Conservation (phyloP, 2,113 vertebrate genomes). For the Bos taurus region DNA sequence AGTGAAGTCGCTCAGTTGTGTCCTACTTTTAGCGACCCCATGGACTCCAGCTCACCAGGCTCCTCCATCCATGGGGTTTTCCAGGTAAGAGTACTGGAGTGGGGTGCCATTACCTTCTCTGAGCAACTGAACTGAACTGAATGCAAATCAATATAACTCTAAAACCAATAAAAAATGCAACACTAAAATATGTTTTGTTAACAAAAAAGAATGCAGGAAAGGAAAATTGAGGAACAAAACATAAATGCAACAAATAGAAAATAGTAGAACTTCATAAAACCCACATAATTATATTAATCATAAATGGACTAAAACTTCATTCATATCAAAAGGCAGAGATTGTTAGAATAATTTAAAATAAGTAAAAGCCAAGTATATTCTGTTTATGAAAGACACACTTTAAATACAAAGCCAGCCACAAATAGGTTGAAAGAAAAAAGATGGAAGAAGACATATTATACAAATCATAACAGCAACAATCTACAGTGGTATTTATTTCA, state of each 20-base stretch:
- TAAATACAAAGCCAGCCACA: neutral
- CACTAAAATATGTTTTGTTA: neutral
- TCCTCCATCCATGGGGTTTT: too few species aligned
- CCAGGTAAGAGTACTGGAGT: too few species aligned
- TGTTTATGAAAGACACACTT: neutral
- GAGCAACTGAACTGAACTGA: neutral
- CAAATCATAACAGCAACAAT: neutral
- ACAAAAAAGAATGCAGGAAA: neutral
- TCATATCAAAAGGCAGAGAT: neutral
- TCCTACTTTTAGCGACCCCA: accelerated
- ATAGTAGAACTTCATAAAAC: neutral
- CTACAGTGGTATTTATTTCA: neutral
- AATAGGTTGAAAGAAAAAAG: neutral
- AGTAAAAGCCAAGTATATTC: neutral
- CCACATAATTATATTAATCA: neutral
- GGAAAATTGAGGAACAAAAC: neutral
- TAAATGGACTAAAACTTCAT: neutral
- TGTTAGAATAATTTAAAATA: neutral
- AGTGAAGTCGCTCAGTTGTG: too few species aligned
- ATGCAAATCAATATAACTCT: neutral
- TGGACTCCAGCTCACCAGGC: too few species aligned
- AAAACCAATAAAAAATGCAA: neutral
- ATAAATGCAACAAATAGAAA: neutral
- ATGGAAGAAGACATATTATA: neutral
- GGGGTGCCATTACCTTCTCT: too few species aligned